A percentile compares a stretch with the other conserved stretches of the same genome.
phyloP scores from a whole-genome alignment of 2,888 invertebrate species.

The Dryococelus australis region DNA sequence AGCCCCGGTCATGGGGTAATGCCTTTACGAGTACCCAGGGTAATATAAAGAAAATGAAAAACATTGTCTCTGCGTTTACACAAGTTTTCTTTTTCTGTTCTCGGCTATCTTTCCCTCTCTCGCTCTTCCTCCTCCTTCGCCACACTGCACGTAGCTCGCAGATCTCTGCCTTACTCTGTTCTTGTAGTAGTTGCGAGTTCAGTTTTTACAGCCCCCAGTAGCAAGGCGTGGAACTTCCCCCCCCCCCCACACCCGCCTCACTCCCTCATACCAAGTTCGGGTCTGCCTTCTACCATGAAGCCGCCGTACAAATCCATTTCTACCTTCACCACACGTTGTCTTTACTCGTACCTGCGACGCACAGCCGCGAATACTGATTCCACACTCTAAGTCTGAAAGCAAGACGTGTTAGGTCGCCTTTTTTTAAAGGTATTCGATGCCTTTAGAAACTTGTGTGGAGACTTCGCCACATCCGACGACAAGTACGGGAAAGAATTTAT shows the following conservation, averaged over 20 bases:
- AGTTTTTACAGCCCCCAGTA: conserved; percentile 34
- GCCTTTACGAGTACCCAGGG: conserved; percentile 86
- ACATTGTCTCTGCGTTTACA: conserved; percentile 71
- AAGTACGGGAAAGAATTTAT: no score
- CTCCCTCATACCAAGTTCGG: no score
- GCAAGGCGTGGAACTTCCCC: conserved; percentile 17
- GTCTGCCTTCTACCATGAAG: background rate
- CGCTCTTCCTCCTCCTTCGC: background rate
- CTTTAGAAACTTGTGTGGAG: no score
- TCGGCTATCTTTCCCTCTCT: conserved; percentile 28
- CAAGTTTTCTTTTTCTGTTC: conserved; percentile 37
- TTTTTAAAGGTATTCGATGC: no score
- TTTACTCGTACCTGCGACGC: background rate
- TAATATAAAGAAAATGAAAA: conserved; percentile 91
- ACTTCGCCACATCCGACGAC: no score
- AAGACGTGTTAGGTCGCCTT: no score
- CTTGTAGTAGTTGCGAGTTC: conserved; percentile 20
- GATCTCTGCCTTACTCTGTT: conserved; percentile 23
- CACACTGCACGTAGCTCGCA: background rate
- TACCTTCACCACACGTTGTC: background rate
- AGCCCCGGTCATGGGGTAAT: conserved; percentile 79
- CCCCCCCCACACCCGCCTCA: conserved; percentile 21
- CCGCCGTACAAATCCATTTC: background rate
- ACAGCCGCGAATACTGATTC: background rate
- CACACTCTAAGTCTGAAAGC: no score